Conservation (phyloP, 2,797 vertebrate species). For the Acrocephalus scirpaceus region DNA sequence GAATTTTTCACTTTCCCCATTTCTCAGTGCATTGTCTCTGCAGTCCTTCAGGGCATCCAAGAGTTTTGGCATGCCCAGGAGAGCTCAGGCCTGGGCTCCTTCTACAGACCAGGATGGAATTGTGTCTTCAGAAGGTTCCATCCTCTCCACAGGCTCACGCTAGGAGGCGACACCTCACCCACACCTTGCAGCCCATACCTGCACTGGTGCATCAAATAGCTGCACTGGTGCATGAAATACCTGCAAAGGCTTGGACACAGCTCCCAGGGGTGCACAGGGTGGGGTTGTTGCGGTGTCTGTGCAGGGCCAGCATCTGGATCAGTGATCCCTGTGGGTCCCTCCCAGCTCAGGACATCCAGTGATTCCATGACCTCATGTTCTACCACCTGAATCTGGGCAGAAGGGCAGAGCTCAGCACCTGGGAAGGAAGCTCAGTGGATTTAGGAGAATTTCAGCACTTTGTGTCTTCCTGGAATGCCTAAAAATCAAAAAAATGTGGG, state of each 20-base stretch:
- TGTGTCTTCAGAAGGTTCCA: neutral
- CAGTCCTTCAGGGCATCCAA: neutral
- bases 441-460: neutral
- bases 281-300: neutral
- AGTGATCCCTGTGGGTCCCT: neutral
- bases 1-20: neutral
- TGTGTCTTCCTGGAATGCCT: neutral
- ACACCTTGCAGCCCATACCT: neutral
- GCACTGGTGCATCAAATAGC: neutral
- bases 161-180: neutral
- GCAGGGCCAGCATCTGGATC: neutral
- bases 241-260: accelerated
- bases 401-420: neutral
- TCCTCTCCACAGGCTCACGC: neutral
- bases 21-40: neutral
- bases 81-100: neutral
- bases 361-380: neutral
- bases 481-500: neutral
- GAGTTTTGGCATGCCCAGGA: neutral
- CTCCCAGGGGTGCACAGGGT: neutral
- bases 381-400: neutral
- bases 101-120: neutral
- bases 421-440: neutral
- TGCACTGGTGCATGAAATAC: neutral
- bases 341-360: neutral